Evolutionary conservation across 2,113 vertebrate species (phyloP), one percentile per base, ranked within the genome.

Genomic region (Elanoides forficatus): DNA sequence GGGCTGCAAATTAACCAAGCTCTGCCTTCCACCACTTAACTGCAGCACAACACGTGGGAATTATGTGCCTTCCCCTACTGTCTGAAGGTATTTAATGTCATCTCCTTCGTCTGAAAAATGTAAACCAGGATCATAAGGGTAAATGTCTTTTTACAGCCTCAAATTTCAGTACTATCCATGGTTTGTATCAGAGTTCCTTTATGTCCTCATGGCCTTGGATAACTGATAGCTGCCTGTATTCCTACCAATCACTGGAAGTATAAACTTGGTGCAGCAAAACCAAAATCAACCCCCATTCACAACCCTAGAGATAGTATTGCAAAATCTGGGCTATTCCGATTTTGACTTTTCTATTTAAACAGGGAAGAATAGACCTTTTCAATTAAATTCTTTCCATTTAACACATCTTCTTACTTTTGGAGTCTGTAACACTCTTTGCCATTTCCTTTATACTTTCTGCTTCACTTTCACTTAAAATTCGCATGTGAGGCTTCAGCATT

Each of bases 1-100:
- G 23, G 34, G 27, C 62, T 85, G 20, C 23, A 79, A 93, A 55
- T 38, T 47, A 72, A 86, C 45, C 20, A 56, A 59, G 29, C 73
- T 85, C 70, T 72, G 74, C 30, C 58, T 80, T 50, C 56, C 27
- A 56, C 8, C 78, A 67, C 11, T 2, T 53, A 74, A 32, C 5
- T 16, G 47, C 16, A 75, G 42, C 43, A 59, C 42, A 71, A 11
- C 22, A 23, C 0, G 0, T 0, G 14, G 48, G 70, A 85, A 59
- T 52, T 38, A 12, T 0, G 1, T 4, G 23, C 21, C 30, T n/a
- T 86, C 45, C 40, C 29, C 30, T 52, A 1, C 58, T 63, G 29
- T 21, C 66, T 73, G 40, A 76, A 86, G 63, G 17, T n/a, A 17
- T 14, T 52, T 29, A 21, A 50, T 8, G 42, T n/a, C 43, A 71